Evolutionary conservation across 2,888 invertebrate species (phyloP).

Genomic region (Andrena dorsata): DNA sequence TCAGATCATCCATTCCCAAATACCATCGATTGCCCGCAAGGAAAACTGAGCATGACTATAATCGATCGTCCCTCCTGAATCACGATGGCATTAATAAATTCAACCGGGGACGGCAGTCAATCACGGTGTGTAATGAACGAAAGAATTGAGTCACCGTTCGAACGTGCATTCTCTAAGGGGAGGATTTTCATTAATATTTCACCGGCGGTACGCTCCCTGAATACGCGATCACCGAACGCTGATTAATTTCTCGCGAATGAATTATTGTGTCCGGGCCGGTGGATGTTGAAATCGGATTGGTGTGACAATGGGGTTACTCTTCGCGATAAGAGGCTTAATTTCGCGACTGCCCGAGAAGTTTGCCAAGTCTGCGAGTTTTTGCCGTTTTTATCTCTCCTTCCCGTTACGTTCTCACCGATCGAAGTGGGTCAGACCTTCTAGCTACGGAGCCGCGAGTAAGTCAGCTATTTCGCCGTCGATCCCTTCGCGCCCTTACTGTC

Average conservation of each 20-base stretch:
- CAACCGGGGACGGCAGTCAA: conserved; percentile 1
- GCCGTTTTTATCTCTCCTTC: conserved; percentile 27
- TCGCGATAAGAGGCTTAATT: conserved; percentile 57
- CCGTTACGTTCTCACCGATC: conserved; percentile 13
- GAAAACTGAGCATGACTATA: background rate
- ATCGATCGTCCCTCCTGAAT: background rate
- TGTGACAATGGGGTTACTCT: conserved; percentile 40
- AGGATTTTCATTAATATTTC: conserved; percentile 42
- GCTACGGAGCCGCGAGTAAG: conserved; percentile 3
- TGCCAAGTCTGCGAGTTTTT: conserved; percentile 49
- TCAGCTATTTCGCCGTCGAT: conserved; percentile 17
- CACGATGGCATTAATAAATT: conserved; percentile 18
- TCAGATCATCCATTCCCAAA: background rate
- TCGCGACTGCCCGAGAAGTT: conserved; percentile 45
- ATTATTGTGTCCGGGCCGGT: conserved; percentile 41
- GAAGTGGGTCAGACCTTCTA: conserved; percentile 32
- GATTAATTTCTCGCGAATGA: conserved; percentile 51
- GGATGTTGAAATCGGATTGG: conserved; percentile 48
- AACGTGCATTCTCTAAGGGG: background rate
- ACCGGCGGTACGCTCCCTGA: conserved; percentile 24
- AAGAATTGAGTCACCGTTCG: conserved; percentile 1
- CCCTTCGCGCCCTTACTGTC: conserved; percentile 8
- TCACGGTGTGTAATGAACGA: background rate
- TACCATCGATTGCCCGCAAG: background rate
- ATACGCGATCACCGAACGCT: conserved; percentile 21